Percentiles rank a stretch among this genome's conserved stretches.
Conservation (phyloP, 2,797 vertebrate species). For the Sebastes elongatus region DNA sequence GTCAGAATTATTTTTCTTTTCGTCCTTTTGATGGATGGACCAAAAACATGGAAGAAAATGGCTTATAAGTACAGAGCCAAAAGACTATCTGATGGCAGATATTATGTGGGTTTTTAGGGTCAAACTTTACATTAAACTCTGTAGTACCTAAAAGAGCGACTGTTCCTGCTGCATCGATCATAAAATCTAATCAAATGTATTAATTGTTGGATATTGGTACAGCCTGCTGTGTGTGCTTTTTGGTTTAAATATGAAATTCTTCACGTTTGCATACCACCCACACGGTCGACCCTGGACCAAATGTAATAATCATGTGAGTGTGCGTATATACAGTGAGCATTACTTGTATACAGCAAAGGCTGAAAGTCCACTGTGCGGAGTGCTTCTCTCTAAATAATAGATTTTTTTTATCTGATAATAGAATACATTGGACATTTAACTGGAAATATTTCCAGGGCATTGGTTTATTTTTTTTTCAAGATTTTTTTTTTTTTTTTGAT, state of each 20-base stretch:
- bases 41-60: conserved; percentile 25
- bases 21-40: conserved; percentile 1
- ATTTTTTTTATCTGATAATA: conserved; percentile 15
- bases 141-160: neutral
- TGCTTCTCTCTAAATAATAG: conserved; percentile 14
- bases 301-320: conserved; percentile 11
- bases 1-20: neutral
- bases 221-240: conserved; percentile 13
- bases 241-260: conserved; percentile 31
- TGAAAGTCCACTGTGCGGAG: conserved; percentile 20
- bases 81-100: neutral
- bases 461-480: conserved; percentile 29
- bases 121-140: neutral
- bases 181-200: conserved; percentile 25
- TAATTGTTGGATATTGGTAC: conserved; percentile 33
- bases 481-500: conserved; percentile 21
- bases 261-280: conserved; percentile 28
- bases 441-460: conserved; percentile 29
- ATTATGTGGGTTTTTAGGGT: neutral
- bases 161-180: conserved; percentile 20
- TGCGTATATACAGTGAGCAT: conserved; percentile 25
- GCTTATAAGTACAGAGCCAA: neutral
- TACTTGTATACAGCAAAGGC: conserved; percentile 28
- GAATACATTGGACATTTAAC: conserved; percentile 25
- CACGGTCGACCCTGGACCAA: conserved; percentile 41